Percentiles rank a stretch among this genome's conserved stretches.
These are phyloP conservation scores for Pavo muticus DNA, from an alignment of 2,113 vertebrate genomes.

Conservation along the genomic window DNA sequence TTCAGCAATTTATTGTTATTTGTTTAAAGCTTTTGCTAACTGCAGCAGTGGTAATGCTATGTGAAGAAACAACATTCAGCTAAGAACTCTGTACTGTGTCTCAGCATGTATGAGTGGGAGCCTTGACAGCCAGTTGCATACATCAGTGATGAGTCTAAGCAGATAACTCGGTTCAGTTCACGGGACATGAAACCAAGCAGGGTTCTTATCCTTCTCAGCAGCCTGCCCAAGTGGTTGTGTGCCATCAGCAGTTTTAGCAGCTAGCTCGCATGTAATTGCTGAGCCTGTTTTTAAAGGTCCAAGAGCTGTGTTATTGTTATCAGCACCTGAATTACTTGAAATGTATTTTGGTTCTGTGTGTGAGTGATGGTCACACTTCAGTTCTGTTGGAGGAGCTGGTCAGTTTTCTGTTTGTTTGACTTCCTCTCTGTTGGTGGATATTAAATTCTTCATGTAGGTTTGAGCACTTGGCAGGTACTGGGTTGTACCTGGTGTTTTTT, in stretches of 20 bases:
- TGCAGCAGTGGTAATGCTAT: too few relatives aligned
- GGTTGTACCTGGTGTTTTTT: background rate
- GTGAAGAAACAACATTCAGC: background rate
- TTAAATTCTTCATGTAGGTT: background rate
- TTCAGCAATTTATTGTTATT: too few relatives aligned
- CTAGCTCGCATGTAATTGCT: background rate
- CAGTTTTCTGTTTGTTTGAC: background rate
- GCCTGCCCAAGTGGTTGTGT: fast-evolving
- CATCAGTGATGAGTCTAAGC: background rate
- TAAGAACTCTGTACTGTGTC: background rate
- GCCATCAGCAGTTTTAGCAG: background rate
- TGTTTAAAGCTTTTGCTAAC: background rate
- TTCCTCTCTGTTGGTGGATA: background rate
- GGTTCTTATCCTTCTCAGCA: background rate
- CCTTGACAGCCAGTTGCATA: background rate
- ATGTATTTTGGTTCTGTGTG: background rate
- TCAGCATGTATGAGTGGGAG: background rate
- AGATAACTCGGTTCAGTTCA: background rate
- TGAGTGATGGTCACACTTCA: background rate
- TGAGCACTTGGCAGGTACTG: background rate
- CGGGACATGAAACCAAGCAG: background rate
- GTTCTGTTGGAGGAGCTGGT: background rate
- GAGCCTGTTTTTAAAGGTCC: background rate
- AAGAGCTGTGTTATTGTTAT: background rate
- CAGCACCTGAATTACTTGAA: background rate